Conservation (phyloP, 2,113 vertebrate genomes). For the Shinisaurus crocodilurus region DNA sequence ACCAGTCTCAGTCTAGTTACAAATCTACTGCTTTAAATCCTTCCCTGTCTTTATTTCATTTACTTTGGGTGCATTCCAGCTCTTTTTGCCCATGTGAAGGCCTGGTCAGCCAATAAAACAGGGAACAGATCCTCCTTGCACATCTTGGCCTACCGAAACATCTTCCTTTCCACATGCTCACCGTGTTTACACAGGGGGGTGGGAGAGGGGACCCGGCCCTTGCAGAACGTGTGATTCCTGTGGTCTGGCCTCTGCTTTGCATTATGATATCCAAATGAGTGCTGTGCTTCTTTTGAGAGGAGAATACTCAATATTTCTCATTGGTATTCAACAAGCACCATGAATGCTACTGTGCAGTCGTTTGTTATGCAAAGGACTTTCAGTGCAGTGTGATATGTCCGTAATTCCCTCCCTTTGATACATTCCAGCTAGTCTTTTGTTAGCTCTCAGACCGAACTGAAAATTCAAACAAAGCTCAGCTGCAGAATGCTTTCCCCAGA, state of each 20-base stretch:
- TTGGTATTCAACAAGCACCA: slow-evolving; percentile 66
- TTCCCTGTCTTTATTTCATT: slow-evolving; percentile 52
- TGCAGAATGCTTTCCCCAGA: slow-evolving; percentile 40
- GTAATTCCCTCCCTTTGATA: slow-evolving; percentile 64
- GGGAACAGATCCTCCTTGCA: slow-evolving; percentile 20
- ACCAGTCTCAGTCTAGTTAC: slow-evolving; percentile 42
- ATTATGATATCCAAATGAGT: slow-evolving; percentile 54
- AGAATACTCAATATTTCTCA: slow-evolving; percentile 48
- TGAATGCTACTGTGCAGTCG: slow-evolving; percentile 64
- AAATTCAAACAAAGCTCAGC: slow-evolving; percentile 2
- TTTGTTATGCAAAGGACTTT: slow-evolving; percentile 72
- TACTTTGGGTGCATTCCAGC: slow-evolving; percentile 64
- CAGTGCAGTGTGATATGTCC: slow-evolving; percentile 51
- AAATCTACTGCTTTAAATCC: slow-evolving; percentile 56
- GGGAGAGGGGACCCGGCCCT: neutral
- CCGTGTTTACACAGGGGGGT: neutral
- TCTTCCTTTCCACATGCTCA: neutral
- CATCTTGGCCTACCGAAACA: neutral
- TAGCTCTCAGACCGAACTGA: slow-evolving; percentile 36
- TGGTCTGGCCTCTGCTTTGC: neutral
- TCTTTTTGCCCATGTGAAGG: slow-evolving; percentile 13
- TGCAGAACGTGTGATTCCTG: slow-evolving; percentile 1
- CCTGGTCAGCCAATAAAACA: slow-evolving; percentile 34
- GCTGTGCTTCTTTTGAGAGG: slow-evolving; percentile 37
- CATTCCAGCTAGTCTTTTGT: slow-evolving; percentile 67